These are phyloP conservation scores for Eucidaris tribuloides DNA, from an alignment of 35 echinoderm and acorn worm species.

Conservation along the genomic window DNA sequence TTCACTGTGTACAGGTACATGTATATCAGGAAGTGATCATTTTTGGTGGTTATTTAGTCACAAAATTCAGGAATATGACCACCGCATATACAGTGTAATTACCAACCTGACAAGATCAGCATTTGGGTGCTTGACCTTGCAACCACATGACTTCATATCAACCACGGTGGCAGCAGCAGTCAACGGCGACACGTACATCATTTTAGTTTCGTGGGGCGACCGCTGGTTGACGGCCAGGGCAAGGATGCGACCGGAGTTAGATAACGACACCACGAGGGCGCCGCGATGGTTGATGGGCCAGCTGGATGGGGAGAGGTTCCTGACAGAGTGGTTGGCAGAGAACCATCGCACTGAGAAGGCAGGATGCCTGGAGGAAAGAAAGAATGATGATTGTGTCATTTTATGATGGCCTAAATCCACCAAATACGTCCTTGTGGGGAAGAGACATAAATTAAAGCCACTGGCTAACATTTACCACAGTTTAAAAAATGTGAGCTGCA, in stretches of 20 bases:
- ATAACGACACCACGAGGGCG: conserved; percentile 41
- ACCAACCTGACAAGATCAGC: conserved; percentile 66
- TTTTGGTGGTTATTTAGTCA: no score
- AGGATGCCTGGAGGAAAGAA: conserved; percentile 31
- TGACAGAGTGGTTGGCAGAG: conserved; percentile 48
- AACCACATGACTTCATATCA: conserved; percentile 75
- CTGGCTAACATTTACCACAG: no score
- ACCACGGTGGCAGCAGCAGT: conserved; percentile 49
- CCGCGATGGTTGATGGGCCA: conserved; percentile 59
- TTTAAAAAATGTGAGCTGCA: no score
- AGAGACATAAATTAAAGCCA: neutral
- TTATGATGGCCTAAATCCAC: neutral
- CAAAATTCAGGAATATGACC: no score
- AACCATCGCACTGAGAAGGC: conserved; percentile 62
- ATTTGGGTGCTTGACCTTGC: conserved; percentile 39
- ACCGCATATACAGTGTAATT: no score
- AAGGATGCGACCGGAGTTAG: conserved; percentile 52
- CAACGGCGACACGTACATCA: conserved; percentile 73
- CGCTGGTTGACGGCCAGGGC: conserved; percentile 72
- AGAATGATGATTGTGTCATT: neutral
- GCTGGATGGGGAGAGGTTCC: conserved; percentile 35
- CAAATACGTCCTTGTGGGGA: neutral
- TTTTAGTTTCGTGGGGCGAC: conserved; percentile 41
- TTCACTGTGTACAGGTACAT: no score
- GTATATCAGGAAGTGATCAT: no score